Conservation (phyloP, 2,888 invertebrate species). For the Drosophila yooni region DNA sequence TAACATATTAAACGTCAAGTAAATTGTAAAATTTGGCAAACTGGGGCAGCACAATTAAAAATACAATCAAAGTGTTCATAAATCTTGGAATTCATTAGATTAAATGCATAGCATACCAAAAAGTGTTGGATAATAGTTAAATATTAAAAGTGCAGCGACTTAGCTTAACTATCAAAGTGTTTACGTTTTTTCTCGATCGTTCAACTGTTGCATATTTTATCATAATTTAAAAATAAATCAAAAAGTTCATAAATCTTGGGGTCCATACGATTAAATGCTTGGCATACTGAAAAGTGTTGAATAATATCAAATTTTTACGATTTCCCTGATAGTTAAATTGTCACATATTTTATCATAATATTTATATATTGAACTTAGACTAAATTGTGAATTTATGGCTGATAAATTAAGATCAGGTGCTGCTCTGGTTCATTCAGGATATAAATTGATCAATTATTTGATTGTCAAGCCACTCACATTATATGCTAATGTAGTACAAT, state of each 20-base stretch:
- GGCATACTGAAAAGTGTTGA: neutral
- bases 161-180: neutral
- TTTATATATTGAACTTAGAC: neutral
- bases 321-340: neutral
- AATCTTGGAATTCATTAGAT: neutral
- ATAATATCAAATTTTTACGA: neutral
- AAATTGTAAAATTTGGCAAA: slow-evolving; percentile 25
- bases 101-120: neutral
- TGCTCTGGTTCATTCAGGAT: slow-evolving; percentile 54
- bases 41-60: slow-evolving; percentile 33
- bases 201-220: neutral
- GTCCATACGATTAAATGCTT: neutral
- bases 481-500: slow-evolving; percentile 61
- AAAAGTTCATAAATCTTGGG: slow-evolving; percentile 3
- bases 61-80: neutral
- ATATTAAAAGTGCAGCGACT: neutral
- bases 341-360: neutral
- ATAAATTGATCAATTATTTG: slow-evolving; percentile 54
- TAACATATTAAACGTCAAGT: neutral
- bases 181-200: neutral
- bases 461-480: slow-evolving; percentile 42
- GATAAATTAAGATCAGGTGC: slow-evolving; percentile 44
- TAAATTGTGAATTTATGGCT: slow-evolving; percentile 1
- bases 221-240: slow-evolving; percentile 28
- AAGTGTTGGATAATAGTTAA: neutral